phyloP scores from a whole-genome alignment of 2,113 vertebrate genomes.

The Trogon melanurus region DNA sequence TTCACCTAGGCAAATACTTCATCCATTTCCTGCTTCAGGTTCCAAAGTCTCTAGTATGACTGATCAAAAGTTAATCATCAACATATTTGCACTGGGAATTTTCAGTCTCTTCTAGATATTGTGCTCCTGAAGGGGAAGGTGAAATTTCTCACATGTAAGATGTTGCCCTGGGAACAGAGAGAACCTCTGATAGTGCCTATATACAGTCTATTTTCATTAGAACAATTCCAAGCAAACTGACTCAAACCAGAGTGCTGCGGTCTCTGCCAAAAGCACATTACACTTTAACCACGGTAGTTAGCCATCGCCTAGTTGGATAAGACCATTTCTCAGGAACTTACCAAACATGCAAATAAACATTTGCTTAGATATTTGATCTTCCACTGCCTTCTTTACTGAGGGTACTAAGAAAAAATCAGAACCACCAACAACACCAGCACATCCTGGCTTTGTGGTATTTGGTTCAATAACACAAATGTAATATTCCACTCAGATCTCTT shows the following conservation, averaged over 20 bases:
- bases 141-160: background rate
- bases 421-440: rapidly evolving
- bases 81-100: background rate
- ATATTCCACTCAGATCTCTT: background rate
- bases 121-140: background rate
- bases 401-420: background rate
- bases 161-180: background rate
- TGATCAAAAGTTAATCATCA: background rate
- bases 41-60: background rate
- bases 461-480: background rate
- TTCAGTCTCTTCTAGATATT: background rate
- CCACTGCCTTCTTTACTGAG: background rate
- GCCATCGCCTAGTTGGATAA: background rate
- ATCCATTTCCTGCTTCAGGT: background rate
- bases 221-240: background rate
- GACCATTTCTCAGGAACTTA: constrained; percentile 8
- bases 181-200: background rate
- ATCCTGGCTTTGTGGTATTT: background rate
- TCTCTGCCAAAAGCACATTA: background rate
- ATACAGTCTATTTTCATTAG: background rate
- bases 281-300: background rate
- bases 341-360: background rate
- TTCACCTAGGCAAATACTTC: background rate
- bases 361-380: constrained; percentile 10
- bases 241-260: background rate